Conservation (phyloP, 2,797 vertebrate species). For the Sphaeramia orbicularis region DNA sequence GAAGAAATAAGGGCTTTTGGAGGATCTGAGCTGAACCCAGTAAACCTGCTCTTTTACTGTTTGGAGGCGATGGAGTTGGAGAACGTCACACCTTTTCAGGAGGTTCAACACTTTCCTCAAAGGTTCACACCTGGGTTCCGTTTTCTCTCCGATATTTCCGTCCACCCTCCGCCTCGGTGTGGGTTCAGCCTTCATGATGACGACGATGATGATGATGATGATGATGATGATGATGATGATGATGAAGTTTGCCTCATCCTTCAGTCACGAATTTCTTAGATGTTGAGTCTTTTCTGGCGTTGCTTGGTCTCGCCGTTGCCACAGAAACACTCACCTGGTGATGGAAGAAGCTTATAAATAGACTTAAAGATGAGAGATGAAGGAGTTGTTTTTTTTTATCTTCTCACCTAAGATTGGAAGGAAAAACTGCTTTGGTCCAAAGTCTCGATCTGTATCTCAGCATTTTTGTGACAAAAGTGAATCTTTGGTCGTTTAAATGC, state of each 20-base stretch:
- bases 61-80: constrained; percentile 13
- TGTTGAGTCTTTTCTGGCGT: constrained; percentile 3
- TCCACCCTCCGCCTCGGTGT: neutral
- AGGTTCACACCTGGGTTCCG: no score
- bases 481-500: no score
- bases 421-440: no score
- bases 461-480: no score
- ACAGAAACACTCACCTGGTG: constrained; percentile 29
- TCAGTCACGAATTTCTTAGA: neutral
- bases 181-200: neutral
- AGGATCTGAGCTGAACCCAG: neutral
- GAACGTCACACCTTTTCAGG: no score
- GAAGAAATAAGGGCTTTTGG: constrained; percentile 21
- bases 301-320: constrained; percentile 22
- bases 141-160: neutral
- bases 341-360: no score
- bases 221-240: neutral
- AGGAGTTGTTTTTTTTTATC: no score
- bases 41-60: neutral
- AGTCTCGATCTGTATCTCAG: no score
- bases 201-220: neutral
- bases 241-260: constrained; percentile 16
- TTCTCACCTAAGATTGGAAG: no score
- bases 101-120: no score
- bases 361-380: no score